Percentiles rank a stretch among this genome's conserved stretches.
Evolutionary conservation across 2,113 vertebrate genomes (phyloP).

Genomic region (Speoplatyrhinus poulsoni): DNA sequence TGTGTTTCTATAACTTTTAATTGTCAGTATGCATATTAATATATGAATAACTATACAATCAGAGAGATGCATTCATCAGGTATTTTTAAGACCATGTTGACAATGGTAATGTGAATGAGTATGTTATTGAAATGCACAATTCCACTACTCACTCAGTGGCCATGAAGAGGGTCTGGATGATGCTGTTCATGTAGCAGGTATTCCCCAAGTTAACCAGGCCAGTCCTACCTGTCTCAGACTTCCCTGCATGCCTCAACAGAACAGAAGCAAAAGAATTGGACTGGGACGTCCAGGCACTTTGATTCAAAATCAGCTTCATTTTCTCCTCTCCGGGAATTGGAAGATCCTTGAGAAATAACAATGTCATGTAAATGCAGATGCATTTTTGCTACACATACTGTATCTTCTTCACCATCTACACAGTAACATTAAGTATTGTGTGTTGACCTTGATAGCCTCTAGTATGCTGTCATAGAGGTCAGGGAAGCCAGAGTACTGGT

Average conservation of each 20-base stretch:
- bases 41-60: not conserved
- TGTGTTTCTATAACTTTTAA: too few species aligned
- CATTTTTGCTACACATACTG: not conserved
- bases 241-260: slow-evolving; percentile 86
- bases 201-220: slow-evolving; percentile 97
- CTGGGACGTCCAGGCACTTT: slow-evolving; percentile 98
- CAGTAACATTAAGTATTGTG: not conserved
- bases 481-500: slow-evolving; percentile 98
- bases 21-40: too few species aligned
- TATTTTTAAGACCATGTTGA: not conserved
- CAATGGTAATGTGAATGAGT: not conserved
- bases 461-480: slow-evolving; percentile 96
- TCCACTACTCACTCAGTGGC: slow-evolving; percentile 91
- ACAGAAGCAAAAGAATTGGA: slow-evolving; percentile 90
- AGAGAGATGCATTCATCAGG: not conserved
- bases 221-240: slow-evolving; percentile 98
- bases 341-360: slow-evolving; percentile 78
- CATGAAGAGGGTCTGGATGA: slow-evolving; percentile 97
- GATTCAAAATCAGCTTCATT: slow-evolving; percentile 91
- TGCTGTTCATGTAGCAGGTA: slow-evolving; percentile 98
- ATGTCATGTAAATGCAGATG: not conserved
- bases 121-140: not conserved
- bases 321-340: slow-evolving; percentile 93
- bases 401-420: not conserved
- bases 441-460: slow-evolving; percentile 90